Evolutionary conservation across 2,888 invertebrate species (phyloP).

Genomic region (Girardia tigrina): DNA sequence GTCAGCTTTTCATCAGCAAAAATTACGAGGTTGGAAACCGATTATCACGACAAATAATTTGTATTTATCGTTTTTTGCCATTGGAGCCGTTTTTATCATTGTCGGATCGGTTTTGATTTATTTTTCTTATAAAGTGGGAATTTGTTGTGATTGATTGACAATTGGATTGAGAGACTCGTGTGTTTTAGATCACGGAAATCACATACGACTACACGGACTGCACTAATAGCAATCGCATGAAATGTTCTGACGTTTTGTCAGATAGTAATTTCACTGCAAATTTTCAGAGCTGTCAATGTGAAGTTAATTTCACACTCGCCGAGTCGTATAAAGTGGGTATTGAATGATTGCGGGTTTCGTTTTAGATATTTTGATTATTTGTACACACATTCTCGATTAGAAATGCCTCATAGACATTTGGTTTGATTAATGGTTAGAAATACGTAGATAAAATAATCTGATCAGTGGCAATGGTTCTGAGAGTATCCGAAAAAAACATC

Average conservation of each 20-base stretch:
- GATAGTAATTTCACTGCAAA: neutral
- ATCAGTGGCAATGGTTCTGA: too few species aligned
- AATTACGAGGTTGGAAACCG: conserved; percentile 13
- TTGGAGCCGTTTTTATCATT: neutral
- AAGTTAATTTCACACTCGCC: neutral
- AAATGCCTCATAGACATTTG: too few species aligned
- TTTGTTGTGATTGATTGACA: neutral
- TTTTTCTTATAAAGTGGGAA: neutral
- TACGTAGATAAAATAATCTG: too few species aligned
- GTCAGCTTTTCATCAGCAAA: neutral
- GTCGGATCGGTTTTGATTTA: neutral
- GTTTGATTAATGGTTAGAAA: too few species aligned
- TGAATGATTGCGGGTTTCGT: too few species aligned
- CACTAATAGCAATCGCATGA: neutral
- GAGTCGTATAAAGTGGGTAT: neutral
- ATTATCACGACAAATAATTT: neutral
- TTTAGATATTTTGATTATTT: too few species aligned
- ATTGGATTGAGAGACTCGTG: neutral
- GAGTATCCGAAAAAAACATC: too few species aligned
- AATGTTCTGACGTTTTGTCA: neutral
- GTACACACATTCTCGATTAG: too few species aligned
- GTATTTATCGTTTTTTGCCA: neutral
- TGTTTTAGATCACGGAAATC: neutral
- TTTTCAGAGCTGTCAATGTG: neutral
- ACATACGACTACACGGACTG: neutral